Base-by-base conservation (phyloP, 2,113 vertebrate genomes). In the Oncorhynchus clarkii region DNA sequence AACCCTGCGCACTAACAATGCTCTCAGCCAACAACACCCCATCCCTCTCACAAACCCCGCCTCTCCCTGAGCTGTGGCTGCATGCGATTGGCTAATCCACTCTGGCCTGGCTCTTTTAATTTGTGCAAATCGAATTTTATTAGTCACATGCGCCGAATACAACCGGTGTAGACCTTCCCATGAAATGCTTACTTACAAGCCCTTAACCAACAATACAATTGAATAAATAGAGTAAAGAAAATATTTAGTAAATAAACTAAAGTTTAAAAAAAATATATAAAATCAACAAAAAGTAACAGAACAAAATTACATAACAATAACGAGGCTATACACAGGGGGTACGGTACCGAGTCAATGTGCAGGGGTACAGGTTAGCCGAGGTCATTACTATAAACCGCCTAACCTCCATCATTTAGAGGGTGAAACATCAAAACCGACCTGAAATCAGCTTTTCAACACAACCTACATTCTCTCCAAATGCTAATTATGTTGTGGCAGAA, bases 21-120 rank as follows among this genome's bases (percentile, higher is more conserved):
- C 51, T n/a, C 18, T 12, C 14, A 29, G 62, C 54, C 62, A 60
- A 60, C 22, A 5, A 4, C 34, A 69, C 8, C 5, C 8, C 39
- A 11, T 2, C 39, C 65, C n/a, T 18, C 48, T 22, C 29, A 3
- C 1, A 72, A 20, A 73, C 76, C 72, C 77, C 72, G 31, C 80
- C 78, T 74, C 79, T 68, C 65, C 20, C 64, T 76, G 71, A 76
- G 3, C 80, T 82, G 84, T 86, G 82, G 67, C 85, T 76, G 57
- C 54, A 73, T 81, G 71, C 73, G 86, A 81, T 86, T 88, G 84
- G 85, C 70, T 70, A 1, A 70, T 0, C 2, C 3, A 24, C 31
- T 39, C 24, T 13, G 31, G 60, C 75, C 70, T 11, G 65, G 51
- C 51, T 14, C 8, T 8, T 16, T 16, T 57, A 57, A 57, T 29